phyloP scores from a whole-genome alignment of 2,113 vertebrate species.

The Patagioenas fasciata region DNA sequence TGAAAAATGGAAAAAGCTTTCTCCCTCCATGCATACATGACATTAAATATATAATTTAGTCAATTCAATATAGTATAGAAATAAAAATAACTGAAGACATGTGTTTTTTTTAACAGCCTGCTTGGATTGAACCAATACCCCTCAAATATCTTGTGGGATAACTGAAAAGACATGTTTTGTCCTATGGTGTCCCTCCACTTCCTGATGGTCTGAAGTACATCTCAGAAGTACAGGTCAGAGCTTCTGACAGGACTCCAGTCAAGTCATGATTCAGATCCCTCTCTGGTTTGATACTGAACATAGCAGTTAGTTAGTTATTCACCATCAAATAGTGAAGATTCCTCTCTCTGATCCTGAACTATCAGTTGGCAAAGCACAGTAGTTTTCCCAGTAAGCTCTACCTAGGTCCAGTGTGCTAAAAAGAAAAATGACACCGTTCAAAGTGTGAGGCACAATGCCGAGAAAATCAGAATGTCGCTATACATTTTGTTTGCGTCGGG shows the following conservation, averaged over 20 bases:
- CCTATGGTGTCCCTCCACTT: background rate
- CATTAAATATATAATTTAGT: background rate
- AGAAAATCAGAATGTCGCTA: background rate
- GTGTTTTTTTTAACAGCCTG: background rate
- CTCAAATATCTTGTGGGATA: background rate
- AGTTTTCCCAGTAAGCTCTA: background rate
- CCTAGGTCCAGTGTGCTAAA: background rate
- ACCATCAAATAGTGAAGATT: background rate
- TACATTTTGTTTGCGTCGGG: background rate
- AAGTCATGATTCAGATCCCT: background rate
- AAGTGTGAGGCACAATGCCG: background rate
- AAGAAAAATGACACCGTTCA: background rate
- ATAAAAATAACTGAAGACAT: background rate
- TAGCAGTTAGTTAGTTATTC: background rate
- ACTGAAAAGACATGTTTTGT: background rate
- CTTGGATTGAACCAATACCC: accelerated
- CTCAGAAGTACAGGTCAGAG: background rate
- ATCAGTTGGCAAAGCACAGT: background rate
- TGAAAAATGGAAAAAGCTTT: background rate
- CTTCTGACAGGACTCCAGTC: background rate
- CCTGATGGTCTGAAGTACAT: background rate
- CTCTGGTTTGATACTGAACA: background rate
- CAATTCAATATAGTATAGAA: background rate
- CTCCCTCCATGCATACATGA: background rate
- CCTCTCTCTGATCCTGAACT: background rate